These are phyloP conservation scores for Drosophila nannoptera DNA, from an alignment of 1,140 invertebrate genomes.

Conservation along the genomic window DNA sequence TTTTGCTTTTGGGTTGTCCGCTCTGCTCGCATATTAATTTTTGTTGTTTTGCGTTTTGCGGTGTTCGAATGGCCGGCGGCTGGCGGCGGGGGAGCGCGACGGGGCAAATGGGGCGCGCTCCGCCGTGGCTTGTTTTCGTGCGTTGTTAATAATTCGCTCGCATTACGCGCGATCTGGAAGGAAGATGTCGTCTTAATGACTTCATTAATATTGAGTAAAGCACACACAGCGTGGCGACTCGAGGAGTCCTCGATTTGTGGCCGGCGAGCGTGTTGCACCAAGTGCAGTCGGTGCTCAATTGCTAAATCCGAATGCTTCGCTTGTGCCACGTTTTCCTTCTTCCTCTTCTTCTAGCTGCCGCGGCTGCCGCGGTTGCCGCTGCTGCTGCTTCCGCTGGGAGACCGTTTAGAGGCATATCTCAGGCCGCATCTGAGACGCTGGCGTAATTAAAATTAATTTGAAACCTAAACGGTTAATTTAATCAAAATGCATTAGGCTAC, in stretches of 20 bases:
- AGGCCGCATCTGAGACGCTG: slow-evolving; percentile 9
- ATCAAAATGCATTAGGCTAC: slow-evolving; percentile 55
- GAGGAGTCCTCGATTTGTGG: neutral
- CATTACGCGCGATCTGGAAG: slow-evolving; percentile 71
- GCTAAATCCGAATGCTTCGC: slow-evolving; percentile 55
- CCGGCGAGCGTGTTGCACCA: slow-evolving; percentile 18
- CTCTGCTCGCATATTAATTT: slow-evolving; percentile 64
- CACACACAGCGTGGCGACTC: slow-evolving; percentile 50
- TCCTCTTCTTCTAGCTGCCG: slow-evolving; percentile 24
- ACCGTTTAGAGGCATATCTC: slow-evolving; percentile 21
- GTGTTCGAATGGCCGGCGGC: slow-evolving; percentile 38
- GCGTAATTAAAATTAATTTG: slow-evolving; percentile 71
- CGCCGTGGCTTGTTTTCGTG: slow-evolving; percentile 68
- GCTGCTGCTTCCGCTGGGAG: slow-evolving; percentile 52
- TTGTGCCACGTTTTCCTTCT: slow-evolving; percentile 32
- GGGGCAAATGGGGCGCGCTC: slow-evolving; percentile 10
- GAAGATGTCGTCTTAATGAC: slow-evolving; percentile 77
- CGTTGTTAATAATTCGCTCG: slow-evolving; percentile 76
- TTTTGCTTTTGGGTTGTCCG: slow-evolving; percentile 20
- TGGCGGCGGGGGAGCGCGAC: slow-evolving; percentile 41
- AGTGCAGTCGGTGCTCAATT: slow-evolving; percentile 55
- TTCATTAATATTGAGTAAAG: slow-evolving; percentile 77
- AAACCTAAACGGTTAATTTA: slow-evolving; percentile 56
- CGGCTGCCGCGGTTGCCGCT: slow-evolving; percentile 16
- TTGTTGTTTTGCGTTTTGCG: slow-evolving; percentile 25